Base-by-base conservation (phyloP, 2,113 vertebrate species). In the Neoarius graeffei region DNA sequence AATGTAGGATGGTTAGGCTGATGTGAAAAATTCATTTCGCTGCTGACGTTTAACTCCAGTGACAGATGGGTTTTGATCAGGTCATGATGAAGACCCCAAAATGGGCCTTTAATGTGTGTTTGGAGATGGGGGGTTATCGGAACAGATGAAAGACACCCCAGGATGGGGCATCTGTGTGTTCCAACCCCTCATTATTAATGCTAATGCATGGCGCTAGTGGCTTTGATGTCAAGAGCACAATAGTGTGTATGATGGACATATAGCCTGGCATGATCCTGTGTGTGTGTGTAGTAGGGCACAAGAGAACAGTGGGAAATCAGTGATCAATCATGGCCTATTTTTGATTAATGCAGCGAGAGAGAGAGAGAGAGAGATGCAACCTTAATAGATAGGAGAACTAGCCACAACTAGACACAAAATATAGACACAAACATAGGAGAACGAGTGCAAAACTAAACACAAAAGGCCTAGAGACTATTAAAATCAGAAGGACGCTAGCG, bases 211-310 rank as follows among this genome's bases (percentile, higher is more conserved):
- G 93, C 86, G 93, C 92, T 93, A 94, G 95, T 93, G 92, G 93
- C 98, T 98, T 98, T 98, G 97, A 98, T 96, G 97, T 98, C 94
- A 93, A 93, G 91, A 71, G 91, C 94, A 97, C 96, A 96, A 97
- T 96, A 95, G 92, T 91, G 95, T 93, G 91, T 52, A 81, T 83
- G 86, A 86, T 91, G 87, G 56, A 83, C 89, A 89, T 88, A 87
- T 84, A 71, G 76, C 27, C 86, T 92, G 93, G 94, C 90, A 90
- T 93, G 91, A 94, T 94, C 92, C 93, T 93, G 93, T 93, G 94
- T 94, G 92, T 48, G 74, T 60, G 30, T 62, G 57, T 27, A 87
- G 81, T 89, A 93, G 92, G 89, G 60, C 90, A 94, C 94, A 94
- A 93, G 93, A 91, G 93, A 93, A 93, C 90, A 62, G 89, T 81